Percentiles rank a stretch among this genome's conserved stretches.
These are phyloP conservation scores for Linepithema humile DNA, from an alignment of 1,140 invertebrate species.

Conservation along the genomic window DNA sequence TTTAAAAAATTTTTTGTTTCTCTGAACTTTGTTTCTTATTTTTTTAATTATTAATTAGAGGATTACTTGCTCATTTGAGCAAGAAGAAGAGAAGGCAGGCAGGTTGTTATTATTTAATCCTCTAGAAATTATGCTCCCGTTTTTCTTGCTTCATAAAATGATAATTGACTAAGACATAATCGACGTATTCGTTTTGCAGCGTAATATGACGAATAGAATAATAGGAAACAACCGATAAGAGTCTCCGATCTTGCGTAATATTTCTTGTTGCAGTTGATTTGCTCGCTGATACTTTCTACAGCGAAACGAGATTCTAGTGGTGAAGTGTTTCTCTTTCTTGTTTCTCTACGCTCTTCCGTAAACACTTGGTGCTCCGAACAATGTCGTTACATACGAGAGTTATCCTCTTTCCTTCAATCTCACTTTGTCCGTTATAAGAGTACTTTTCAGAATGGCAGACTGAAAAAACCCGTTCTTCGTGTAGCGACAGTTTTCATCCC, in stretches of 20 bases:
- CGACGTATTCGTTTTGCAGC: background rate
- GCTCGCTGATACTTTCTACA: background rate
- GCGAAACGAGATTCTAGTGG: conserved; percentile 27
- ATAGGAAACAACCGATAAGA: background rate
- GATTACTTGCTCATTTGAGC: background rate
- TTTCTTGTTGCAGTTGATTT: background rate
- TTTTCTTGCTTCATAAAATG: background rate
- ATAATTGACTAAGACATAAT: background rate
- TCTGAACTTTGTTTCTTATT: background rate
- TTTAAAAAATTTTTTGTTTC: background rate
- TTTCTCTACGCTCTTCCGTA: conserved; percentile 19
- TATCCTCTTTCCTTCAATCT: conserved; percentile 32
- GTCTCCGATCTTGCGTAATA: background rate
- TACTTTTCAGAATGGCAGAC: conserved; percentile 10
- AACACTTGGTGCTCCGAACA: conserved; percentile 27
- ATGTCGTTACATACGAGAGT: background rate
- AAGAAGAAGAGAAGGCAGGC: background rate
- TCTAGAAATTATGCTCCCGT: background rate
- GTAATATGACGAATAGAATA: background rate
- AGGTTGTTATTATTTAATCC: background rate
- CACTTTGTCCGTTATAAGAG: conserved; percentile 11
- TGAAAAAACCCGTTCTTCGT: conserved; percentile 7
- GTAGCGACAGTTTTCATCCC: background rate
- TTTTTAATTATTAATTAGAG: background rate
- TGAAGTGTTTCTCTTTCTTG: conserved; percentile 2